phyloP scores from a whole-genome alignment of 1,140 invertebrate species.

The Adoxophyes honmai region DNA sequence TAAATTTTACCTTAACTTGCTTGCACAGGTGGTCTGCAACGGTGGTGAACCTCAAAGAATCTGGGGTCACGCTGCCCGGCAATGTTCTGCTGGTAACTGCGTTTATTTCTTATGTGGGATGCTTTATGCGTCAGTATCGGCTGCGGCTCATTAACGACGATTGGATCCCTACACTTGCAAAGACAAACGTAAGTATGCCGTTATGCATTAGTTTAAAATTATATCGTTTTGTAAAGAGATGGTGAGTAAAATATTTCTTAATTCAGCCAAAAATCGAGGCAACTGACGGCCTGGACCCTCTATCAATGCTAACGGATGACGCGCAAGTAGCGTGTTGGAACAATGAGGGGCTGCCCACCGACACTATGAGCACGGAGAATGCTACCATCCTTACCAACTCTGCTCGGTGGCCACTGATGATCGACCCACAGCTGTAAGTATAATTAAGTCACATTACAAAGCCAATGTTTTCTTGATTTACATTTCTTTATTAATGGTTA shows the following conservation, averaged over 20 bases:
- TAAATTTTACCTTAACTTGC: background rate
- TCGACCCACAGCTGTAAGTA: conserved; percentile 91
- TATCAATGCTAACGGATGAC: conserved; percentile 92
- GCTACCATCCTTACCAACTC: conserved; percentile 94
- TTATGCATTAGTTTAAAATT: no score
- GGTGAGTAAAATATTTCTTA: no score
- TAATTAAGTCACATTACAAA: no score
- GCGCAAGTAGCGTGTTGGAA: conserved; percentile 95
- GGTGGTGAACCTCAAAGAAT: conserved; percentile 77
- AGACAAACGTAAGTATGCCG: conserved; percentile 77
- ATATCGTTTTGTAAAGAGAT: no score
- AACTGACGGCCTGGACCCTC: conserved; percentile 87
- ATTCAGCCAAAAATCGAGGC: conserved; percentile 86
- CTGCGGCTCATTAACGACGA: conserved; percentile 87
- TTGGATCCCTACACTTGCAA: conserved; percentile 86
- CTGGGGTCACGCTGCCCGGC: conserved; percentile 87
- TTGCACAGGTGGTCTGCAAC: conserved; percentile 84
- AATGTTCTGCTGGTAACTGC: conserved; percentile 93
- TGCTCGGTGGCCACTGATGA: conserved; percentile 95
- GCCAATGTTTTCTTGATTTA: no score
- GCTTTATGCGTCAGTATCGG: conserved; percentile 92
- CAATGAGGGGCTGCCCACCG: conserved; percentile 94
- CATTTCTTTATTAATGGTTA: no score
- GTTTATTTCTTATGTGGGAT: conserved; percentile 97
- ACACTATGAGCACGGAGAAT: conserved; percentile 96